phyloP scores from a whole-genome alignment of 2,113 vertebrate species.

The Psammodynastes pulverulentus region DNA sequence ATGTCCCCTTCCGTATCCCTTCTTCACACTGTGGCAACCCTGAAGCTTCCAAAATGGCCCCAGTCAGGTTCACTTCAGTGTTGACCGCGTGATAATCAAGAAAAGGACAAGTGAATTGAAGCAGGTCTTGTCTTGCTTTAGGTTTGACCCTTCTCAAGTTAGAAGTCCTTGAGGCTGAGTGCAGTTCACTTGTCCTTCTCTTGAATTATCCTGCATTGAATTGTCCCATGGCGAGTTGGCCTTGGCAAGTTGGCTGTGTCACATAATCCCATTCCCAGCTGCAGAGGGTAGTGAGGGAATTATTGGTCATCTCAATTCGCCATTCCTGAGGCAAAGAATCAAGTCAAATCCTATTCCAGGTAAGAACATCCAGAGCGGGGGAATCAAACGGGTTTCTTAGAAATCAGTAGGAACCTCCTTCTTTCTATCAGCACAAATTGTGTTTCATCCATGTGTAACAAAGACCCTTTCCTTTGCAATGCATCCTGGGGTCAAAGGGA shows the following conservation, averaged over 20 bases:
- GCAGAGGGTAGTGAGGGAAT: neutral
- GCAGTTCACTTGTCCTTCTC: neutral
- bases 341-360: neutral
- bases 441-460: no score
- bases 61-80: no score
- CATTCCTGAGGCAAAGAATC: neutral
- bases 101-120: neutral
- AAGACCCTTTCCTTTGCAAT: neutral
- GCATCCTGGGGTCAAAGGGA: neutral
- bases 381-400: neutral
- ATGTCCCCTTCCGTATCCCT: no score
- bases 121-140: neutral
- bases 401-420: neutral
- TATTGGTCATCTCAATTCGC: neutral
- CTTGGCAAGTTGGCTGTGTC: neutral
- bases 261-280: fast-evolving
- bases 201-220: neutral
- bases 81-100: neutral
- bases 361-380: neutral
- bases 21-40: no score
- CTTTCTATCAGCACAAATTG: no score
- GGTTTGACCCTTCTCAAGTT: neutral
- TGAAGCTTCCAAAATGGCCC: no score
- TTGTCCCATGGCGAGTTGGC: neutral
- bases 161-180: neutral